Conservation (phyloP, 2,888 invertebrate genomes). For the Phyllotreta striolata region DNA sequence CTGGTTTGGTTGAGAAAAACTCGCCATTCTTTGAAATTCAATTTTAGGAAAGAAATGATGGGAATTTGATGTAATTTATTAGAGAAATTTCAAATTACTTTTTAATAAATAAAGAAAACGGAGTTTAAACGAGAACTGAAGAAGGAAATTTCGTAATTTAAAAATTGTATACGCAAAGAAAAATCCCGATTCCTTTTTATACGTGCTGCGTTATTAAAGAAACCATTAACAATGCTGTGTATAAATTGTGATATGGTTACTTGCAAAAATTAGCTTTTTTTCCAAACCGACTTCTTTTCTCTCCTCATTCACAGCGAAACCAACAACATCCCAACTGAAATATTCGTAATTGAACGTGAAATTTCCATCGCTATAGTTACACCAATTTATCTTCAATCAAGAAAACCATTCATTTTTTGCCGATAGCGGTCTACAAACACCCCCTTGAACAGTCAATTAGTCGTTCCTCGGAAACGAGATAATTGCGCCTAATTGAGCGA, state of each 20-base stretch:
- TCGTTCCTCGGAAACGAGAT: not conserved
- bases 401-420: slow-evolving; percentile 19
- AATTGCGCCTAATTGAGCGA: slow-evolving; percentile 7
- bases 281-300: not conserved
- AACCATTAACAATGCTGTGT: too few species aligned
- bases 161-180: too few species aligned
- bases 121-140: too few species aligned
- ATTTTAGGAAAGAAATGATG: too few species aligned
- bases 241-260: too few species aligned
- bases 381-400: slow-evolving; percentile 23
- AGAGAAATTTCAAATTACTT: too few species aligned
- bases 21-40: too few species aligned
- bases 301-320: not conserved
- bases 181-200: too few species aligned
- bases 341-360: slow-evolving; percentile 10
- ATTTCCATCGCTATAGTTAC: slow-evolving; percentile 15
- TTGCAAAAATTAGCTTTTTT: slow-evolving; percentile 2
- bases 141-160: too few species aligned
- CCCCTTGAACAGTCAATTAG: slow-evolving; percentile 2
- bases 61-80: too few species aligned
- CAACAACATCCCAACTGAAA: slow-evolving; percentile 7
- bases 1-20: slow-evolving; percentile 11
- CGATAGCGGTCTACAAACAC: not conserved
- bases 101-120: too few species aligned
- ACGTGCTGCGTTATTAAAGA: too few species aligned